Evolutionary conservation across 2,113 vertebrate genomes (phyloP).

Genomic region (Prionailurus bengalensis): DNA sequence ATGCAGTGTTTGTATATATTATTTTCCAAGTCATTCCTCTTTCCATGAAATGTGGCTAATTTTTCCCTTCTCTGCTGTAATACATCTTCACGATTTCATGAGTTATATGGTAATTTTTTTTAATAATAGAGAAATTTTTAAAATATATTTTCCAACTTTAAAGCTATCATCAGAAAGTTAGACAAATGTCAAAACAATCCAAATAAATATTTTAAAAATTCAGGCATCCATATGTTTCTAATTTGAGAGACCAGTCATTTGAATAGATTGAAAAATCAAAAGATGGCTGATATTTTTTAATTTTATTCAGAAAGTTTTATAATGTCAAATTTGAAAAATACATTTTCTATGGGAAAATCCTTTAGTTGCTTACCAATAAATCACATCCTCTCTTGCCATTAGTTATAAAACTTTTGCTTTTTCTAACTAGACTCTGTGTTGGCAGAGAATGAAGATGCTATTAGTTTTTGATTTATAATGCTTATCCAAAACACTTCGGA

Average conservation of each 20-base stretch:
- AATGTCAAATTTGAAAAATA: slow-evolving; percentile 20
- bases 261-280: background rate
- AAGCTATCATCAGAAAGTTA: slow-evolving; percentile 46
- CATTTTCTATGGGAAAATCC: background rate
- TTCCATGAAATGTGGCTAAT: slow-evolving; percentile 73
- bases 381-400: background rate
- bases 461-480: background rate
- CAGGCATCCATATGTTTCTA: background rate
- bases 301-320: slow-evolving; percentile 47
- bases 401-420: background rate
- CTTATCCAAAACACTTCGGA: background rate
- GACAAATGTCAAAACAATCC: slow-evolving; percentile 27
- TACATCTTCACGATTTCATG: slow-evolving; percentile 73
- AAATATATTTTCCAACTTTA: slow-evolving; percentile 53
- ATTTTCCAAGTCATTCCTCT: slow-evolving; percentile 74
- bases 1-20: slow-evolving; percentile 75
- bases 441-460: background rate
- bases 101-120: slow-evolving; percentile 63
- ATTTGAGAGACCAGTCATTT: slow-evolving; percentile 55
- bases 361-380: background rate
- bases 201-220: slow-evolving; percentile 34
- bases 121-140: slow-evolving; percentile 53
- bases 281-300: background rate
- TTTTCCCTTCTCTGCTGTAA: slow-evolving; percentile 55
- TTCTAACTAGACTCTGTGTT: background rate